phyloP scores from a whole-genome alignment of 2,113 vertebrate species.

The Centrocercus urophasianus region DNA sequence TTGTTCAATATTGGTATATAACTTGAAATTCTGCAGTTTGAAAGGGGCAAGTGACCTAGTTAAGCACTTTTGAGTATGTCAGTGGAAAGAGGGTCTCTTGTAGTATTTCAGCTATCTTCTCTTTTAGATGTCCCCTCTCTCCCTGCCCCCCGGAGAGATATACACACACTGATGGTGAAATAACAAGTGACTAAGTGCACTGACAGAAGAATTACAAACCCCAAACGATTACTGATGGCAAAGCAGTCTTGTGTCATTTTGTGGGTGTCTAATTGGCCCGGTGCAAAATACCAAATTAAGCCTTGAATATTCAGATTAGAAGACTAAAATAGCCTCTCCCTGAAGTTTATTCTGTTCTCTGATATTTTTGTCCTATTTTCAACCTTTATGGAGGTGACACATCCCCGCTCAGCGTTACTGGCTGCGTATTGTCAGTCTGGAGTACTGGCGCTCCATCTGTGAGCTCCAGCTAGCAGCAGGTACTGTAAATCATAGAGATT shows the following conservation, averaged over 20 bases:
- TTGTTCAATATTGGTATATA: background rate
- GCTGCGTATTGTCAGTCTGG: constrained; percentile 69
- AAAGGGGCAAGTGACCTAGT: background rate
- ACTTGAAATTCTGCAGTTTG: background rate
- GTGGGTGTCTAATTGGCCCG: constrained; percentile 32
- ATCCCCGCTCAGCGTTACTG: constrained; percentile 52
- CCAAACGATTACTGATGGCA: background rate
- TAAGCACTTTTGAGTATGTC: background rate
- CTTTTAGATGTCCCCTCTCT: background rate
- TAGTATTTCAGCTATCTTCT: background rate
- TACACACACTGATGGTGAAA: background rate
- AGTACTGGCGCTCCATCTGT: constrained; percentile 70
- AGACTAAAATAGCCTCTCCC: constrained; percentile 48
- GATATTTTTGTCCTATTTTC: constrained; percentile 71
- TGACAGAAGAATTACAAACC: background rate
- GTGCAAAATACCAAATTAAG: constrained; percentile 58
- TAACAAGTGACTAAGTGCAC: constrained; percentile 8
- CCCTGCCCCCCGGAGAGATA: background rate
- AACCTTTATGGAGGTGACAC: constrained; percentile 72
- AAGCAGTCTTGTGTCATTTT: constrained; percentile 36
- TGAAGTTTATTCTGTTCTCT: constrained; percentile 60
- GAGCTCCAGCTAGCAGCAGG: constrained; percentile 72
- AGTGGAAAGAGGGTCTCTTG: background rate
- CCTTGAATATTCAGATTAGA: constrained; percentile 26
- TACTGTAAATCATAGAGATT: constrained; percentile 74